Conservation (phyloP, 2,113 vertebrate species). For the Cyanoderma ruficeps region DNA sequence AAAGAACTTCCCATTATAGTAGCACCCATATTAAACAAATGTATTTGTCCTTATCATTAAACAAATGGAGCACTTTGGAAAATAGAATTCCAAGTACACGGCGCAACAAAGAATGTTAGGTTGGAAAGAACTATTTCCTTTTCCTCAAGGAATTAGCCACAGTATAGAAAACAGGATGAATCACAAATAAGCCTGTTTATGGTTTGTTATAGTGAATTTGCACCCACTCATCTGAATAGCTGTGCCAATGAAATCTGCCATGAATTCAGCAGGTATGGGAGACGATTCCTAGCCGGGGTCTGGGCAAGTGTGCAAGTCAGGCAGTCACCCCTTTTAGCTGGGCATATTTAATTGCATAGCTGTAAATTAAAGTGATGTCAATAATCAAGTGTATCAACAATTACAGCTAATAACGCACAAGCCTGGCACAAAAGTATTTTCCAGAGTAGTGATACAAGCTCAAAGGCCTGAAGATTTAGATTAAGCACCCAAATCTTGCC, state of each 20-base stretch:
- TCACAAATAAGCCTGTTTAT: not conserved
- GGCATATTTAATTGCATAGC: not conserved
- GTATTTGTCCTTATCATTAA: not conserved
- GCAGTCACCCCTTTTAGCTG: not conserved
- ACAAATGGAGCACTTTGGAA: not conserved
- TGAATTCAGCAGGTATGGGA: not conserved
- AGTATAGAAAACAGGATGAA: not conserved
- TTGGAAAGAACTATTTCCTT: not conserved
- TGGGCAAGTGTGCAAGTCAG: not conserved
- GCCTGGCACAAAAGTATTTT: not conserved
- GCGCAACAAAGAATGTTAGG: not conserved
- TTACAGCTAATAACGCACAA: not conserved
- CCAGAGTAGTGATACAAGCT: not conserved
- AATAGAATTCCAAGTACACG: not conserved
- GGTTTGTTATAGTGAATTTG: not conserved
- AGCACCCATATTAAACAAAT: not conserved
- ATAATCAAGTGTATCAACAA: not conserved
- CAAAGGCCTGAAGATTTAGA: not conserved
- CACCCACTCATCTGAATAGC: not conserved
- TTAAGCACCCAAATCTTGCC: not conserved
- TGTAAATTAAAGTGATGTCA: not conserved
- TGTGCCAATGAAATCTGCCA: not conserved
- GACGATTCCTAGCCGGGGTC: not conserved
- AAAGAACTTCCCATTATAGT: not conserved
- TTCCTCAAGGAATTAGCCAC: not conserved